Evolutionary conservation across 2,888 invertebrate genomes (phyloP).

Genomic region (Tenthredo amoena): DNA sequence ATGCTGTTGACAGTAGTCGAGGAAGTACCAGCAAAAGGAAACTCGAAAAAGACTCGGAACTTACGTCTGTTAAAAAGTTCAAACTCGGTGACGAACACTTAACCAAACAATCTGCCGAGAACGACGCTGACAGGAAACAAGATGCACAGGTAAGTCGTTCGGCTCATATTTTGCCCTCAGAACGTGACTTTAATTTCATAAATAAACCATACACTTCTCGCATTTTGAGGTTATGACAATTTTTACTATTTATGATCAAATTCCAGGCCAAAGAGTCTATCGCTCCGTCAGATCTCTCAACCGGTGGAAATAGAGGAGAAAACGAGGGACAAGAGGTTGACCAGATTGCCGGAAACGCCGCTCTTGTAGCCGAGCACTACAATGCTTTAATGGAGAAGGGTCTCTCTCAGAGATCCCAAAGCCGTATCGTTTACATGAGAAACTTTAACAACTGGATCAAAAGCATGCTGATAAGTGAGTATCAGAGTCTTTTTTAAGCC

Average conservation of each 20-base stretch:
- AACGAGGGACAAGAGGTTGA: conserved; percentile 56
- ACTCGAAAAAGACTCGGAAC: not conserved
- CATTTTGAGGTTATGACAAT: not conserved
- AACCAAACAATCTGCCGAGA: conserved; percentile 22
- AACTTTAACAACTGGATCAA: conserved; percentile 99
- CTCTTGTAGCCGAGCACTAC: conserved; percentile 94
- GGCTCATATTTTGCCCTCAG: not conserved
- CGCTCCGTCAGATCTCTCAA: conserved; percentile 67
- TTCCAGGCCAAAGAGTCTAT: conserved; percentile 54
- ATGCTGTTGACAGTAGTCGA: conserved; percentile 8
- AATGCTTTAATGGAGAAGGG: conserved; percentile 93
- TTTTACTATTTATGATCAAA: not conserved
- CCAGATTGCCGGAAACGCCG: conserved; percentile 77
- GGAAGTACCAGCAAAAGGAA: conserved; percentile 12
- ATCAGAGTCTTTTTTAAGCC: not conserved
- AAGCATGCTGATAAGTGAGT: conserved; percentile 93
- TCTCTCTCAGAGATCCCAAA: conserved; percentile 88
- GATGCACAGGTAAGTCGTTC: conserved; percentile 39
- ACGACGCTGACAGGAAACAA: not conserved
- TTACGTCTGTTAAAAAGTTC: not conserved
- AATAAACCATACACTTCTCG: not conserved
- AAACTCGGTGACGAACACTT: conserved; percentile 1
- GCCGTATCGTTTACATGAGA: conserved; percentile 94
- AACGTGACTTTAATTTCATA: not conserved
- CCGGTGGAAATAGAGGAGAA: conserved; percentile 61